Percentiles rank a stretch among this genome's conserved stretches.
Conservation (phyloP, 1,140 invertebrate species). For the Drosophila funebris region DNA sequence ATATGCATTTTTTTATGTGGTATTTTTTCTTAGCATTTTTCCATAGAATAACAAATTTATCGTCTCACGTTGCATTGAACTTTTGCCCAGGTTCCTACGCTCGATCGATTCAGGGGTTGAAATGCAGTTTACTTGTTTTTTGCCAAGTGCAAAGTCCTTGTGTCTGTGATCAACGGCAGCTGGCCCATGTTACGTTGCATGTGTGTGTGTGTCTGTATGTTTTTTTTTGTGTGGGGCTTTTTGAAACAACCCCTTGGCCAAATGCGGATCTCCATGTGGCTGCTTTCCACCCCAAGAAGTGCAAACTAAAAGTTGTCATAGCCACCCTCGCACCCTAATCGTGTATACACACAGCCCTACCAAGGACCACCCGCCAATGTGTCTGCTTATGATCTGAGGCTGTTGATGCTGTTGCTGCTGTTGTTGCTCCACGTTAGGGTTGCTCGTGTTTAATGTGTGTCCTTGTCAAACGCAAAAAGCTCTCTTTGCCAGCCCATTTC, state of each 20-base stretch:
- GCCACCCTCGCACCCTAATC: conserved; percentile 49
- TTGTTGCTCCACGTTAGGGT: conserved; percentile 40
- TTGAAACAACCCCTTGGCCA: conserved; percentile 45
- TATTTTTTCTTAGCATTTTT: neutral
- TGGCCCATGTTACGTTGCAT: conserved; percentile 24
- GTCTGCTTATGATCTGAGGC: conserved; percentile 46
- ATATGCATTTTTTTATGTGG: neutral
- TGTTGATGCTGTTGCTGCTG: conserved; percentile 7
- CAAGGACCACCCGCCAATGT: conserved; percentile 33
- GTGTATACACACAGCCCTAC: conserved; percentile 19
- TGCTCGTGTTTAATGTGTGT: conserved; percentile 32
- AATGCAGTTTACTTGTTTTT: conserved; percentile 37
- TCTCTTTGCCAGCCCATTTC: conserved; percentile 16
- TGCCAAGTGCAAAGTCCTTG: conserved; percentile 43
- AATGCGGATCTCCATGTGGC: conserved; percentile 50
- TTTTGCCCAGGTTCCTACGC: conserved; percentile 8
- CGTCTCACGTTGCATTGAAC: neutral
- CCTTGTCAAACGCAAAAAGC: conserved; percentile 44
- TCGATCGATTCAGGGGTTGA: conserved; percentile 53
- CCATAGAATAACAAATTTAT: neutral
- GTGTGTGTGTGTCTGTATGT: conserved; percentile 22
- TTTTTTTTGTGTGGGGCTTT: conserved; percentile 23
- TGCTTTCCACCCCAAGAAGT: conserved; percentile 57
- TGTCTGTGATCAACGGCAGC: conserved; percentile 62
- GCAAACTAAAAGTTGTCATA: conserved; percentile 22